These are phyloP conservation scores for Hemichromis elongatus DNA, from an alignment of 2,113 vertebrate genomes.

Conservation along the genomic window DNA sequence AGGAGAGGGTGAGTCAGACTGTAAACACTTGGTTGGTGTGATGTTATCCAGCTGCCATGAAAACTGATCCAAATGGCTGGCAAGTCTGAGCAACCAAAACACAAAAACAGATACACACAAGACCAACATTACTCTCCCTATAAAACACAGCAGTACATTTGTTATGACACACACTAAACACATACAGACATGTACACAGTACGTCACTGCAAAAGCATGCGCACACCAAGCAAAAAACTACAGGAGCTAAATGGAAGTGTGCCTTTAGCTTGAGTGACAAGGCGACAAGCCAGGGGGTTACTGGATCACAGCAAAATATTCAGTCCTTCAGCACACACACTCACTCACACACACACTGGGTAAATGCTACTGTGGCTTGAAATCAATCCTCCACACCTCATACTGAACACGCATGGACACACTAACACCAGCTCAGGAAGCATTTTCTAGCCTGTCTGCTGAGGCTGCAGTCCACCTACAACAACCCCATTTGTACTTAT, in stretches of 20 bases:
- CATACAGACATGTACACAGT: not conserved
- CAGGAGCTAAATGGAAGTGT: not conserved
- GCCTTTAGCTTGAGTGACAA: not conserved
- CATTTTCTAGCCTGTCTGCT: not conserved
- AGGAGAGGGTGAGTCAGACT: conserved; percentile 35
- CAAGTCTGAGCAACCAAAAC: not conserved
- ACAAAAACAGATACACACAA: not conserved
- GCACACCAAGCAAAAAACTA: not conserved
- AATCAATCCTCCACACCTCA: conserved; percentile 51
- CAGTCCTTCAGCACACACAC: not conserved
- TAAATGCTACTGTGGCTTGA: conserved; percentile 41
- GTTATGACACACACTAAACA: not conserved
- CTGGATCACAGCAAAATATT: conserved; percentile 14
- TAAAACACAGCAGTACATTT: not conserved
- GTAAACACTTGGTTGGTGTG: conserved; percentile 53
- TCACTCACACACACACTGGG: not conserved
- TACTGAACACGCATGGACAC: conserved; percentile 23
- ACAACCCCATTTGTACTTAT: not conserved
- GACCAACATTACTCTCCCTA: not conserved
- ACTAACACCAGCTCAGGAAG: not conserved
- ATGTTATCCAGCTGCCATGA: conserved; percentile 55
- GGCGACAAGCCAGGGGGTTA: conserved; percentile 30
- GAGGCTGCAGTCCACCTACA: not conserved
- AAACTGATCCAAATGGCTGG: conserved; percentile 40
- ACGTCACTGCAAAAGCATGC: not conserved